Percentiles rank a stretch among this genome's conserved stretches.
Evolutionary conservation across 1,140 invertebrate genomes (phyloP).

Genomic region (Drosophila subpulchrella): DNA sequence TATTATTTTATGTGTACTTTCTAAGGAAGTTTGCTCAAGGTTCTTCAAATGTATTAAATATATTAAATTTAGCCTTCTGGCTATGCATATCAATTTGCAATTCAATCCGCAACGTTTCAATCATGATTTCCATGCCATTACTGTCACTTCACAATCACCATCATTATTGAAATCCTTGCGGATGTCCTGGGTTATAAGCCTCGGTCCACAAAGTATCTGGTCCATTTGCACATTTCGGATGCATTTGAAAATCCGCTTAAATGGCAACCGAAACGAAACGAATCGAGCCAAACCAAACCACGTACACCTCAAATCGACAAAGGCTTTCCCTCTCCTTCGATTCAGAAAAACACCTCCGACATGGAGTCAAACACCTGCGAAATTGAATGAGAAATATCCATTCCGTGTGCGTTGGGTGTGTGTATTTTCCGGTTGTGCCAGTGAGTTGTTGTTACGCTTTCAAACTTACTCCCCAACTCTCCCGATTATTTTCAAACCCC

Average conservation of each 20-base stretch:
- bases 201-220: slow-evolving; percentile 26
- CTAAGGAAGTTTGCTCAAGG: too few species aligned
- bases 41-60: too few species aligned
- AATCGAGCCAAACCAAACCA: slow-evolving; percentile 52
- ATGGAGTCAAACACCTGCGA: slow-evolving; percentile 71
- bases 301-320: slow-evolving; percentile 65
- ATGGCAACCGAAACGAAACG: slow-evolving; percentile 29
- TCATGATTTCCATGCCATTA: neutral
- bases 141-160: neutral
- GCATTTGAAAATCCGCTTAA: slow-evolving; percentile 54
- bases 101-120: neutral
- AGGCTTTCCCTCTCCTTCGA: slow-evolving; percentile 37
- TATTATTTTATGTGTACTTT: too few species aligned
- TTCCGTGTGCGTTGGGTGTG: slow-evolving; percentile 49
- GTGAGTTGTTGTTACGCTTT: slow-evolving; percentile 33
- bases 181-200: neutral
- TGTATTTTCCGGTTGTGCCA: neutral
- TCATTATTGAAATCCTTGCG: neutral
- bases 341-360: slow-evolving; percentile 40
- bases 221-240: slow-evolving; percentile 38
- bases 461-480: slow-evolving; percentile 54
- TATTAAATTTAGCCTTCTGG: neutral
- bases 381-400: slow-evolving; percentile 80
- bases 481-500: slow-evolving; percentile 12
- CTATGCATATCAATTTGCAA: neutral